Base-by-base conservation (phyloP, 2,797 vertebrate genomes). In the Rhinophrynus dorsalis region DNA sequence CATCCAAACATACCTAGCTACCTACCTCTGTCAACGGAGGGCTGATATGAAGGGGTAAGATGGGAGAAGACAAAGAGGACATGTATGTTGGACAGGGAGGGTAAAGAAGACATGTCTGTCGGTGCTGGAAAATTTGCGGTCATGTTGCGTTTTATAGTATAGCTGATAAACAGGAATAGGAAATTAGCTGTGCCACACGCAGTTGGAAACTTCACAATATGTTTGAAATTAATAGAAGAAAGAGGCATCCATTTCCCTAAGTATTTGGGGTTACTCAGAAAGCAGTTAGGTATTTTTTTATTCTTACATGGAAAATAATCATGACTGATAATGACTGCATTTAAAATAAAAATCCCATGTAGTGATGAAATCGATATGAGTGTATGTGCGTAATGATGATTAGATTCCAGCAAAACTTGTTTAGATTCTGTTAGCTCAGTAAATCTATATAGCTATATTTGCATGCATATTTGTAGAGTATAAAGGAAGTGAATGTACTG, bases 131-230 rank as follows among this genome's bases (percentile, higher is more conserved):
- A n/a, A n/a, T n/a, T n/a, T n/a, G n/a, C n/a, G n/a, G n/a, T n/a
- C n/a, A n/a, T n/a, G n/a, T n/a, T n/a, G n/a, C n/a, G n/a, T n/a
- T n/a, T n/a, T n/a, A n/a, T n/a, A n/a, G n/a, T n/a, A 51, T 57
- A 69, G 47, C 60, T 69, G 57, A 69, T 52, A 42, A 52, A 42
- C 57, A 52, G 38, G 37, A 62, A 45, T 44, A 52, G 21, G 48
- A 70, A 70, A 62, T 47, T 1, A n/a, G 32, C 37, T 3, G 6
- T 55, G 38, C 27, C 48, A 70, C 21, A 21, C 26, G 26, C 50
- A 70, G 48, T 55, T 55, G 58, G 50, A 70, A 47, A 47, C 10
- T 27, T 47, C 18, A 20, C 50, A 52, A n/a, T n/a, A n/a, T 62
- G n/a, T 52, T 38, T 45, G 18, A 70, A 62, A 70, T 32, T 30